Evolutionary conservation across 2,797 vertebrate genomes (phyloP).

Genomic region (Dendrocincla fuliginosa): DNA sequence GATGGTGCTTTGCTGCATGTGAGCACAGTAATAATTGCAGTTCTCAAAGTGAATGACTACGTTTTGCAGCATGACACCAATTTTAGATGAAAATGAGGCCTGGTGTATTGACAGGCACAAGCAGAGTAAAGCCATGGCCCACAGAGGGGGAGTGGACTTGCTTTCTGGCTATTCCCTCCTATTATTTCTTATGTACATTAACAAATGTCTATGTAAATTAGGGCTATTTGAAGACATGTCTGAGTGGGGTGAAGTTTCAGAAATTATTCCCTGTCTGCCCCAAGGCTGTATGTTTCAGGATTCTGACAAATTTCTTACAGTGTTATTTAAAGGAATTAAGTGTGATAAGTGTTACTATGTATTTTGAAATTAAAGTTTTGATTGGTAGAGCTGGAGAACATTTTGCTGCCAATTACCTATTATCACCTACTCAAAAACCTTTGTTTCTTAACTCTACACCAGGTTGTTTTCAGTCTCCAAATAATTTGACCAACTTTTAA

Average conservation of each 20-base stretch:
- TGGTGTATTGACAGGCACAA: conserved; percentile 38
- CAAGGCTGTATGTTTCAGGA: neutral
- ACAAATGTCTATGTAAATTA: conserved; percentile 39
- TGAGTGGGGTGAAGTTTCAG: neutral
- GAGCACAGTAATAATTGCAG: conserved; percentile 61
- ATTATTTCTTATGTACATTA: conserved; percentile 35
- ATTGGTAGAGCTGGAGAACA: neutral
- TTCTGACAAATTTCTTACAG: neutral
- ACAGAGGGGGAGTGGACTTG: conserved; percentile 44
- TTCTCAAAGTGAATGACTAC: conserved; percentile 55
- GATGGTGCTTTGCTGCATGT: conserved; percentile 61
- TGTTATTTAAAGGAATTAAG: neutral
- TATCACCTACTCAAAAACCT: neutral
- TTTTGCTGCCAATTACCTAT: neutral
- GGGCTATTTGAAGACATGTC: neutral
- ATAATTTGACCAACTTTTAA: neutral
- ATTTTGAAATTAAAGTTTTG: neutral
- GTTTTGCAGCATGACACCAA: conserved; percentile 67
- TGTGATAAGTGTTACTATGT: neutral
- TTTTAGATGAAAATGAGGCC: conserved; percentile 62
- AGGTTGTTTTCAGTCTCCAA: neutral
- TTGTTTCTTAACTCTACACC: neutral
- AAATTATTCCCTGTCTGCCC: neutral
- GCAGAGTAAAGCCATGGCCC: neutral
- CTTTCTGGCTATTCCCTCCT: conserved; percentile 27